Conservation (phyloP, 2,888 invertebrate species). For the Lithophane semibrunnea region DNA sequence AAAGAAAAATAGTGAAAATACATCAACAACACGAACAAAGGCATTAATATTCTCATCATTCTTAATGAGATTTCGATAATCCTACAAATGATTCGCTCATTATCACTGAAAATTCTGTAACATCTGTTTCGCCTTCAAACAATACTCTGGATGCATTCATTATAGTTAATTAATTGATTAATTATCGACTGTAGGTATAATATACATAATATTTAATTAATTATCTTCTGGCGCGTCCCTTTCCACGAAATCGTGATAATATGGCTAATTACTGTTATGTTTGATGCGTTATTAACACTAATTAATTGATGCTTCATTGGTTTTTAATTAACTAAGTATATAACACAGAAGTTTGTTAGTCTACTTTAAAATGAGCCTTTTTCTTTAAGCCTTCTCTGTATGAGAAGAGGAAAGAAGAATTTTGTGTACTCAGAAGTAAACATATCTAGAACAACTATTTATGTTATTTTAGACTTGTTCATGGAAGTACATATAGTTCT, state of each 20-base stretch:
- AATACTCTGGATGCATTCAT: constrained; percentile 20
- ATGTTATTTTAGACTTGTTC: too few relatives aligned
- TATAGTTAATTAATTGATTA: constrained; percentile 34
- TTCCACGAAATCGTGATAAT: constrained; percentile 6
- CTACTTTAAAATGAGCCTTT: neutral
- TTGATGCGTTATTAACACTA: neutral
- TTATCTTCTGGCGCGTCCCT: constrained; percentile 9
- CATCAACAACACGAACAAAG: constrained; percentile 24
- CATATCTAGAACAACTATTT: too few relatives aligned
- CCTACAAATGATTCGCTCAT: constrained; percentile 27
- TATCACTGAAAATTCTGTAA: constrained; percentile 23
- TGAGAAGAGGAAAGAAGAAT: too few relatives aligned
- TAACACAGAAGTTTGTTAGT: neutral
- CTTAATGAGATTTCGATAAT: constrained; percentile 29
- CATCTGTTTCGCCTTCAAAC: constrained; percentile 26
- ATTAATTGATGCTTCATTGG: neutral
- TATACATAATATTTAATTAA: constrained; percentile 37
- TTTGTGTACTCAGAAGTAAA: too few relatives aligned
- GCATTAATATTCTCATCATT: neutral
- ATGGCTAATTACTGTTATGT: neutral
- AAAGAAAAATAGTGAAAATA: neutral
- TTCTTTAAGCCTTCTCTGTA: too few relatives aligned
- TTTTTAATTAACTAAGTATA: neutral
- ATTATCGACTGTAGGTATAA: neutral
- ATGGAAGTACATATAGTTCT: too few relatives aligned